Conservation (phyloP, 2,113 vertebrate genomes). For the Mohoua ochrocephala region DNA sequence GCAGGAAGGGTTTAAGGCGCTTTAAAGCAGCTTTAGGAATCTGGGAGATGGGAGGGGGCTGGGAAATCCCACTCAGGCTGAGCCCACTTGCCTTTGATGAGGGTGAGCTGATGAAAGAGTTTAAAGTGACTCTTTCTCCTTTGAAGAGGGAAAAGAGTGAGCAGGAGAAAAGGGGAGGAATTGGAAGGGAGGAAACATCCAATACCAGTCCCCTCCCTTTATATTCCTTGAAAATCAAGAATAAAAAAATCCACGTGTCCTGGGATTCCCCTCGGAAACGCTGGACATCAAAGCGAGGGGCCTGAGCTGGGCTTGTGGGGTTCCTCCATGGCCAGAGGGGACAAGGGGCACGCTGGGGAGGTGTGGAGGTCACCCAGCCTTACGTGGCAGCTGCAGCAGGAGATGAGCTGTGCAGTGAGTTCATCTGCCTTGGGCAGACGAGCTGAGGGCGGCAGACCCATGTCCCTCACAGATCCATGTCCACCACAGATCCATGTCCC, state of each 20-base stretch:
- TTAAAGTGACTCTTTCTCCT: background rate
- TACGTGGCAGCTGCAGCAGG: no score
- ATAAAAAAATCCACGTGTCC: background rate
- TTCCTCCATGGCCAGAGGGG: background rate
- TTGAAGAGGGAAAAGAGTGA: background rate
- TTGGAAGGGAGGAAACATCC: background rate
- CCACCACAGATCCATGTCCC: no score
- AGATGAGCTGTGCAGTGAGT: no score
- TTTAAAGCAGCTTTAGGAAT: background rate
- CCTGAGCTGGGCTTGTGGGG: background rate
- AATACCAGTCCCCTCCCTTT: background rate
- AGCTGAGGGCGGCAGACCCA: no score
- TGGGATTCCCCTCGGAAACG: fast-evolving
- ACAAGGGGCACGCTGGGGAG: background rate
- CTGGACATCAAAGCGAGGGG: background rate
- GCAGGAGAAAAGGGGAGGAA: background rate
- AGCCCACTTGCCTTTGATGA: background rate
- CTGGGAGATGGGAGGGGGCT: background rate
- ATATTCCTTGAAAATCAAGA: background rate
- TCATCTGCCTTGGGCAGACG: no score
- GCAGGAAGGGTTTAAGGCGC: background rate
- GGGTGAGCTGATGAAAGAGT: background rate
- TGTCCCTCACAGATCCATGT: no score
- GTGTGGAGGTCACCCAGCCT: no score
- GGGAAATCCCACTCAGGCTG: background rate